Percentiles rank a stretch among this genome's conserved stretches.
These are phyloP conservation scores for Keiferia lycopersicella DNA, from an alignment of 2,888 invertebrate species.

Conservation along the genomic window DNA sequence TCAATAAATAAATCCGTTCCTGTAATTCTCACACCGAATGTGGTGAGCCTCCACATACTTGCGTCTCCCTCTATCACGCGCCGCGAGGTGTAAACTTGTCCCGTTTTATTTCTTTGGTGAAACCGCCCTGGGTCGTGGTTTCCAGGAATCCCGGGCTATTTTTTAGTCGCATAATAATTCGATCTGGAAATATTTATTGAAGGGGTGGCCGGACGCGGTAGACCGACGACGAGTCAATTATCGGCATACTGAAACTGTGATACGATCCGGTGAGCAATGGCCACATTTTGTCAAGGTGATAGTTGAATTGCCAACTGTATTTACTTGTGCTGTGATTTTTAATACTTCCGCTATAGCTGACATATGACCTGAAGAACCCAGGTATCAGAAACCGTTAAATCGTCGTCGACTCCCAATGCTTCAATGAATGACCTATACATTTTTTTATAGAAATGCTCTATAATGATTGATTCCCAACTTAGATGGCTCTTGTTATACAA, in stretches of 20 bases:
- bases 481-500: no score
- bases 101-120: slow-evolving; percentile 63
- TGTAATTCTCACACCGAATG: slow-evolving; percentile 75
- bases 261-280: background rate
- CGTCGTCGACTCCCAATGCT: no score
- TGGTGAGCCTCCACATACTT: slow-evolving; percentile 67
- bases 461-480: no score
- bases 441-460: no score
- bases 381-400: no score
- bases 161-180: slow-evolving; percentile 78
- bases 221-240: slow-evolving; percentile 77
- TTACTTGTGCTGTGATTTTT: background rate
- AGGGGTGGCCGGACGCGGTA: slow-evolving; percentile 72
- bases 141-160: slow-evolving; percentile 76
- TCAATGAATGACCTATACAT: no score
- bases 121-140: slow-evolving; percentile 71
- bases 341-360: no score
- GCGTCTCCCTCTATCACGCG: slow-evolving; percentile 51
- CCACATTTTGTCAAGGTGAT: background rate
- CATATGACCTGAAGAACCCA: no score
- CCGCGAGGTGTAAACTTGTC: slow-evolving; percentile 43
- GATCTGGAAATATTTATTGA: slow-evolving; percentile 81
- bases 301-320: background rate
- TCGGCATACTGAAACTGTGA: slow-evolving; percentile 38
- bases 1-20: slow-evolving; percentile 79